These are phyloP conservation scores for Stegostoma tigrinum DNA, from an alignment of 2,113 vertebrate species.

Conservation along the genomic window DNA sequence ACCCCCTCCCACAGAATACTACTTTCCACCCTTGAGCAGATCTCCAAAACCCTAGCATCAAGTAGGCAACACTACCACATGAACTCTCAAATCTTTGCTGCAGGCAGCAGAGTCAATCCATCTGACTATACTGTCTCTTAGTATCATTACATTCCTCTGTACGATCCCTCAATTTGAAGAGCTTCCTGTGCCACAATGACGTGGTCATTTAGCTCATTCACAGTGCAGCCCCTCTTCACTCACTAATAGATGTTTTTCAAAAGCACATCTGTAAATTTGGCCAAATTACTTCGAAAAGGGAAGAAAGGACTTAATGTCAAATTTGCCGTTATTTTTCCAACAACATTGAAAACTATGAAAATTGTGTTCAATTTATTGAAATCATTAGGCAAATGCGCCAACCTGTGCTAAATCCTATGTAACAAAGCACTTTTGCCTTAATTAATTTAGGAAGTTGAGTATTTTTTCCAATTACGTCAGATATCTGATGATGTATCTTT, in stretches of 20 bases:
- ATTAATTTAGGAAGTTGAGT: background rate
- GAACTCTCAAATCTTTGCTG: too few relatives aligned
- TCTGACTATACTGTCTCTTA: too few relatives aligned
- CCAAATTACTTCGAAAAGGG: background rate
- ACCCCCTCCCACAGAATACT: too few relatives aligned
- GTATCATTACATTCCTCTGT: too few relatives aligned
- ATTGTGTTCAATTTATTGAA: background rate
- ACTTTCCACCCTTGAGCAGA: too few relatives aligned
- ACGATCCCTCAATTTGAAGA: too few relatives aligned
- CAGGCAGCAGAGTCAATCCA: too few relatives aligned
- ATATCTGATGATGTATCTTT: background rate
- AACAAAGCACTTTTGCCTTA: background rate
- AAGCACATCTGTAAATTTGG: background rate
- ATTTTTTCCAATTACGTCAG: background rate
- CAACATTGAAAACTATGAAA: background rate
- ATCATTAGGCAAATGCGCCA: background rate
- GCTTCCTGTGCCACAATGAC: too few relatives aligned
- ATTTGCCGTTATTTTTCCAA: background rate
- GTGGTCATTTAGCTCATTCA: too few relatives aligned
- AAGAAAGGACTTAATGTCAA: background rate
- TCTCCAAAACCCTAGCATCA: too few relatives aligned
- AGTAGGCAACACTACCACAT: too few relatives aligned
- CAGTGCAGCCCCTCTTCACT: too few relatives aligned
- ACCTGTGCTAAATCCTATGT: background rate
- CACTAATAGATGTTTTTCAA: background rate